phyloP scores from a whole-genome alignment of 2,113 vertebrate genomes.

The Myxocyprinus asiaticus region DNA sequence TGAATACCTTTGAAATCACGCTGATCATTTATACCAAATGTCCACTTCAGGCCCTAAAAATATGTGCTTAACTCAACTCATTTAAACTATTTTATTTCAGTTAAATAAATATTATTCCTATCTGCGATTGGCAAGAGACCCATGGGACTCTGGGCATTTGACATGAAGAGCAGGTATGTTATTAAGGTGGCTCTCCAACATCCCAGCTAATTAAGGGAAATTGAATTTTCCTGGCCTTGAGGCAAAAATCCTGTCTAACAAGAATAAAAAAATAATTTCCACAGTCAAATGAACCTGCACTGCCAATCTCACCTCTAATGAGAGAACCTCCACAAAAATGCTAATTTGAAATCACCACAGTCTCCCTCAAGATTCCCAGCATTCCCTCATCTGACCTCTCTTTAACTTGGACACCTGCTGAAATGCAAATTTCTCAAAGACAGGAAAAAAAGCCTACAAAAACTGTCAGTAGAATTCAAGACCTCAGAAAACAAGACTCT shows the following conservation, averaged over 20 bases:
- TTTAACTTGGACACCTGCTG: background rate
- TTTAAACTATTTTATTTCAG: constrained; percentile 14
- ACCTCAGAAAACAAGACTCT: no score
- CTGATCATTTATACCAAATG: background rate
- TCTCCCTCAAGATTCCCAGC: constrained; percentile 16
- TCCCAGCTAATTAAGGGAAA: constrained; percentile 50
- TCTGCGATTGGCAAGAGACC: background rate
- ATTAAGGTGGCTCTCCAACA: constrained; percentile 38
- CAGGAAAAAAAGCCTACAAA: no score
- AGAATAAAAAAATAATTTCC: constrained; percentile 48
- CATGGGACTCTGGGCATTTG: background rate
- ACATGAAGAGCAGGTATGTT: constrained; percentile 21
- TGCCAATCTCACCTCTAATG: constrained; percentile 28
- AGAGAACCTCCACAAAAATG: constrained; percentile 33
- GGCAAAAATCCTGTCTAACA: constrained; percentile 44
- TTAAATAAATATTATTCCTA: constrained; percentile 11
- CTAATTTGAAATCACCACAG: constrained; percentile 43
- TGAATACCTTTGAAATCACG: no score
- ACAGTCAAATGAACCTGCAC: constrained; percentile 42
- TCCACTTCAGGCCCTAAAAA: background rate
- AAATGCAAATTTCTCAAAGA: no score
- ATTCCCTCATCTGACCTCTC: constrained; percentile 18
- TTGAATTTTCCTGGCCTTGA: constrained; percentile 35
- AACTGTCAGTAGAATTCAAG: no score
- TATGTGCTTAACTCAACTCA: constrained; percentile 6